A percentile compares a stretch with the other conserved stretches of the same genome.
phyloP scores from a whole-genome alignment of 1,140 invertebrate species.

The Achroia grisella region DNA sequence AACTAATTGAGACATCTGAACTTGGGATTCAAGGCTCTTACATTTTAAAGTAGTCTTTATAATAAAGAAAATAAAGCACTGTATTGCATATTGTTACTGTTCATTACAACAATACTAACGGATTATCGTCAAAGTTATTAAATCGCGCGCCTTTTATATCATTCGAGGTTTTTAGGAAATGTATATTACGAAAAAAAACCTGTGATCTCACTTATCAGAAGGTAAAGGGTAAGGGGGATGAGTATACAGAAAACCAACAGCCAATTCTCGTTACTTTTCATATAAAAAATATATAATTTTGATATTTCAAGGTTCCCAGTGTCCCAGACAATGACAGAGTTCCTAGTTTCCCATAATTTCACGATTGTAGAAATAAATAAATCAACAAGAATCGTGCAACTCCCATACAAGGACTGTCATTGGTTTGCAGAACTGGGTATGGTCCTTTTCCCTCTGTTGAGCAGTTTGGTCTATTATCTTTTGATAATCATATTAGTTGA shows the following conservation, averaged over 20 bases:
- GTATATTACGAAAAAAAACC: too few species aligned
- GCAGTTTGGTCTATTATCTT: too few species aligned
- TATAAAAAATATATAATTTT: slow-evolving; percentile 5
- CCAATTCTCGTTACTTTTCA: slow-evolving; percentile 35
- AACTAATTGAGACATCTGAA: too few species aligned
- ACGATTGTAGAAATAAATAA: neutral
- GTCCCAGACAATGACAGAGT: neutral
- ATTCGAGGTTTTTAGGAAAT: too few species aligned
- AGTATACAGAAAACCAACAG: slow-evolving; percentile 70
- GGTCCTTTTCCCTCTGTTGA: slow-evolving; percentile 67
- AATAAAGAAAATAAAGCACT: too few species aligned
- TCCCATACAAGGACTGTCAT: slow-evolving; percentile 13
- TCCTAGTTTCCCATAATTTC: neutral
- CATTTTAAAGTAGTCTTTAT: too few species aligned
- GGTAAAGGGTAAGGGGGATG: slow-evolving; percentile 63
- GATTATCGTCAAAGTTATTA: too few species aligned
- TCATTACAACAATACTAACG: too few species aligned
- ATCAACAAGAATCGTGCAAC: neutral
- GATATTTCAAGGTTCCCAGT: neutral
- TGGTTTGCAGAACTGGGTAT: slow-evolving; percentile 26
- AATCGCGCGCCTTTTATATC: too few species aligned
- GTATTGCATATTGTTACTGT: too few species aligned
- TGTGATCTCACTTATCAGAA: slow-evolving; percentile 42
- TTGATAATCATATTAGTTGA: slow-evolving; percentile 55
- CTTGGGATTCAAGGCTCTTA: too few species aligned